Conservation (phyloP, 2,113 vertebrate species). For the Hippocampus comes region DNA sequence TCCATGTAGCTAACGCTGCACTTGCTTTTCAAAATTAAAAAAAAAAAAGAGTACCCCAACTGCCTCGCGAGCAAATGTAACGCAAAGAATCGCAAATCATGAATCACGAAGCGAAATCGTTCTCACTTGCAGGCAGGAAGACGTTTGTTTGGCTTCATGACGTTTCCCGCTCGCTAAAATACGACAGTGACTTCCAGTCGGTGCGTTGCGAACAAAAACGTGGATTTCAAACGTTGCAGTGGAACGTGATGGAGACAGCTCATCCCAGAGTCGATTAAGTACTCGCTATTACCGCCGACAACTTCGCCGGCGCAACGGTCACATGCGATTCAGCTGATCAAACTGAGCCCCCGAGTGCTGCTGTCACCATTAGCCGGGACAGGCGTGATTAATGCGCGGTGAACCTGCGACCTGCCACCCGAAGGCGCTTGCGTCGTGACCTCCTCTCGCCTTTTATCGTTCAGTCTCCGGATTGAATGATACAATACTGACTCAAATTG, state of each 20-base stretch:
- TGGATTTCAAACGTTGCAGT: neutral
- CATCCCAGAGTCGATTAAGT: slow-evolving; percentile 17
- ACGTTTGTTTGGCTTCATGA: too few relatives aligned
- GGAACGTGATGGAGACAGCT: slow-evolving; percentile 28
- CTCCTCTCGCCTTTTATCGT: slow-evolving; percentile 47
- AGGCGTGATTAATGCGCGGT: slow-evolving; percentile 73
- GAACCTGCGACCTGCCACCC: slow-evolving; percentile 61
- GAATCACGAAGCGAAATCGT: too few relatives aligned
- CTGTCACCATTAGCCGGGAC: slow-evolving; percentile 69
- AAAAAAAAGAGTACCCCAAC: neutral
- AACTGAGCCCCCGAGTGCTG: slow-evolving; percentile 48
- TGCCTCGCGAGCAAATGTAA: neutral
- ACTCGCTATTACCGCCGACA: slow-evolving; percentile 58
- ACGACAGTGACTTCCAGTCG: too few relatives aligned
- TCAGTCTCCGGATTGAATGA: neutral
- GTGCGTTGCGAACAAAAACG: too few relatives aligned
- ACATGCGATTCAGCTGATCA: slow-evolving; percentile 68
- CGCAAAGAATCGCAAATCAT: too few relatives aligned
- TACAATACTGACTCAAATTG: neutral
- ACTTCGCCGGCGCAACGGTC: slow-evolving; percentile 63
- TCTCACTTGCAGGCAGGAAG: too few relatives aligned
- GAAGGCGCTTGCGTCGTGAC: slow-evolving; percentile 56
- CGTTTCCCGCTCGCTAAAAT: too few relatives aligned
- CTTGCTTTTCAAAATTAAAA: neutral
- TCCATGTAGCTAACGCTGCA: slow-evolving; percentile 4